phyloP scores from a whole-genome alignment of 2,888 invertebrate genomes.

The Lasioglossum lativentre region DNA sequence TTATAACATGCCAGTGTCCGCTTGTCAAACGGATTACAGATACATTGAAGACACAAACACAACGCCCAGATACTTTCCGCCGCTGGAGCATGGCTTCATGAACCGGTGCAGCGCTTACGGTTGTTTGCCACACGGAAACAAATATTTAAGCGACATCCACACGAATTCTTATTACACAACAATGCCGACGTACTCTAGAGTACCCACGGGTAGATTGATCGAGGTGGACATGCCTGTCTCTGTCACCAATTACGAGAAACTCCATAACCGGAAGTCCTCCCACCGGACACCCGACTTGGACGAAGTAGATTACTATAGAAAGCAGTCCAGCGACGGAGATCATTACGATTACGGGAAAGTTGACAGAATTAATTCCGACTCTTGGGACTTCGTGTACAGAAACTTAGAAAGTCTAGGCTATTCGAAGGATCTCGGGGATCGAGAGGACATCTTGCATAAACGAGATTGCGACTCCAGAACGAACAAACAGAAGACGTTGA shows the following conservation, averaged over 20 bases:
- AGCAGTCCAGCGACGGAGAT: conserved; percentile 63
- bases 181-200: conserved; percentile 76
- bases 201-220: conserved; percentile 89
- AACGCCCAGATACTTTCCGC: conserved; percentile 61
- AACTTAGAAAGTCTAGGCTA: conserved; percentile 91
- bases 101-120: conserved; percentile 68
- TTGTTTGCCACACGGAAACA: conserved; percentile 66
- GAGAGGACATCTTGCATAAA: conserved; percentile 88
- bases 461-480: conserved; percentile 63
- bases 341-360: conserved; percentile 71
- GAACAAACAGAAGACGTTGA: conserved; percentile 59
- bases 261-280: conserved; percentile 65
- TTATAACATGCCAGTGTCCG: conserved; percentile 68
- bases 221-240: conserved; percentile 87
- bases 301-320: conserved; percentile 72
- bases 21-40: conserved; percentile 72
- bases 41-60: conserved; percentile 63
- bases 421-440: conserved; percentile 87
- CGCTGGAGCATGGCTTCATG: conserved; percentile 62
- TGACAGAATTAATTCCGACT: conserved; percentile 86
- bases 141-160: conserved; percentile 72
- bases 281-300: conserved; percentile 72
- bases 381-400: conserved; percentile 93
- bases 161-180: conserved; percentile 84
- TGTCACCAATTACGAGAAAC: conserved; percentile 73